Evolutionary conservation across 2,113 vertebrate species (phyloP).

Genomic region (Cariama cristata): DNA sequence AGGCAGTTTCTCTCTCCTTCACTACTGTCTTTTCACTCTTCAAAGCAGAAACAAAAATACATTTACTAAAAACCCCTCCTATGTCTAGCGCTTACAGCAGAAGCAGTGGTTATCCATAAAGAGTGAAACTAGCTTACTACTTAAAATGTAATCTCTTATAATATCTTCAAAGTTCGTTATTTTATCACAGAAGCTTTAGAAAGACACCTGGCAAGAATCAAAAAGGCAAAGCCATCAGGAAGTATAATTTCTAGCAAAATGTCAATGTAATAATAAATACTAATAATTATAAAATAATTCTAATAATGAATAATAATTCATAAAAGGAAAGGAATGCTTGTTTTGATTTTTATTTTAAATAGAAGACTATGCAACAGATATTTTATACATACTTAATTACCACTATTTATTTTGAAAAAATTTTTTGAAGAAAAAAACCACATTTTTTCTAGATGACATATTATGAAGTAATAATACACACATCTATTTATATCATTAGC

Average conservation of each 20-base stretch:
- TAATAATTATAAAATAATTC: neutral
- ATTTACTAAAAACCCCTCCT: neutral
- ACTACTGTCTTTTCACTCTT: neutral
- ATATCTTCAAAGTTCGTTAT: slow-evolving; percentile 28
- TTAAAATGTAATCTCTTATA: slow-evolving; percentile 6
- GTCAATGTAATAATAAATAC: neutral
- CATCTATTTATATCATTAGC: neutral
- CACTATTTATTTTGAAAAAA: neutral
- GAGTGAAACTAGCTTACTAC: neutral
- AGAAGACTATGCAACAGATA: slow-evolving; percentile 22
- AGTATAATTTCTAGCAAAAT: neutral
- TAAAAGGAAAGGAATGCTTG: neutral
- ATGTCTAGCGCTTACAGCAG: neutral
- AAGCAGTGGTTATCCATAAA: neutral
- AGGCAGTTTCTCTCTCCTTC: neutral
- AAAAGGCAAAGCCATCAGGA: slow-evolving; percentile 10
- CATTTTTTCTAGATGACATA: neutral
- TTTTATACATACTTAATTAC: neutral
- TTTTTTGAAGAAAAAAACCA: neutral
- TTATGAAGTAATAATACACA: neutral
- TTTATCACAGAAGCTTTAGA: slow-evolving; percentile 43
- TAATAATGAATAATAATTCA: neutral
- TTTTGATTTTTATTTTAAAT: slow-evolving; percentile 33
- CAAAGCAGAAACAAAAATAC: neutral
- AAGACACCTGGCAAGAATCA: slow-evolving; percentile 3